Evolutionary conservation across 1,140 invertebrate species (phyloP).

Genomic region (Rhagoletis pomonella): DNA sequence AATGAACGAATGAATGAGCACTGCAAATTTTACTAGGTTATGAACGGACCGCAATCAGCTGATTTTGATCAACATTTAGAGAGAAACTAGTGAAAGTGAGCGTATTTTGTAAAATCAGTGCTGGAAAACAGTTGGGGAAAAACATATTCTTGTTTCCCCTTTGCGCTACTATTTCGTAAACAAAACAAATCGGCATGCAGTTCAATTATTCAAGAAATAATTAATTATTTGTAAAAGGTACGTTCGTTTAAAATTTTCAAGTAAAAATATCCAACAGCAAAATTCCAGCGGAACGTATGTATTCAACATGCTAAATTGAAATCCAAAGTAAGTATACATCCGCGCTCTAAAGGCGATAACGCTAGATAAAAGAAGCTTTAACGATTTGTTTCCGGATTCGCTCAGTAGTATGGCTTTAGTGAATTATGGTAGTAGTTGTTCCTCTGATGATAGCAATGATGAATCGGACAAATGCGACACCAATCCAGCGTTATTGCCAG

Average conservation of each 20-base stretch:
- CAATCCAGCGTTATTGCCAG: background rate
- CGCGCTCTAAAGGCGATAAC: no score
- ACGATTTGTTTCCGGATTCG: background rate
- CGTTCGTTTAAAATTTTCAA: no score
- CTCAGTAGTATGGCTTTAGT: conserved; percentile 54
- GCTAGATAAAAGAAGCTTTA: background rate
- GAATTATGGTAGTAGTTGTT: conserved; percentile 55
- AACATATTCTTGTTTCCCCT: background rate
- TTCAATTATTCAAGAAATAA: no score
- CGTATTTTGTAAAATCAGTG: background rate
- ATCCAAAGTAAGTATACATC: no score
- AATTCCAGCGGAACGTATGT: background rate
- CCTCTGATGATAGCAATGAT: conserved; percentile 23
- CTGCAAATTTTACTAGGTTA: conserved; percentile 29
- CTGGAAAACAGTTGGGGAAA: no score
- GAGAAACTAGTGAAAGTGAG: background rate
- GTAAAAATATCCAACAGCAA: no score
- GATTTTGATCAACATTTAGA: conserved; percentile 15
- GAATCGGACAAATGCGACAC: background rate
- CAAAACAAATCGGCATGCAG: no score
- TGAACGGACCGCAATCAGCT: conserved; percentile 9
- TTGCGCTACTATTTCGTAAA: background rate
- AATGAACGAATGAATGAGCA: conserved; percentile 44
- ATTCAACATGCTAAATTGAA: no score
- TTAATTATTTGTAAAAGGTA: no score